These are phyloP conservation scores for Nudaria mundana DNA, from an alignment of 2,888 invertebrate species.

Conservation along the genomic window DNA sequence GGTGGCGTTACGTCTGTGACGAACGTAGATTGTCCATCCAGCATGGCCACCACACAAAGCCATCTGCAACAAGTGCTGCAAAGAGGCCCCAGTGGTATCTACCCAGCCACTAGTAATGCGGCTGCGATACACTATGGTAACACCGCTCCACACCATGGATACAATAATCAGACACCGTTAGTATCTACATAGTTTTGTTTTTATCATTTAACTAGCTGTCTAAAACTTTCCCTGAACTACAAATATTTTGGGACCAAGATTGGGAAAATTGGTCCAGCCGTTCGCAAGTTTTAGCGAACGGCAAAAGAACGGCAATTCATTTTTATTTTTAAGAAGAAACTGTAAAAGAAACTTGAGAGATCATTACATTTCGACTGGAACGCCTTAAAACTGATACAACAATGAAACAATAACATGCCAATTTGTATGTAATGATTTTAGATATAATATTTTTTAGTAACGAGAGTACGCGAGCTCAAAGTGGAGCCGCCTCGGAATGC, in stretches of 20 bases:
- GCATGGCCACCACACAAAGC: constrained; percentile 41
- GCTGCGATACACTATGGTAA: constrained; percentile 54
- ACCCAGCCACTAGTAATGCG: constrained; percentile 45
- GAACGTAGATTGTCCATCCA: constrained; percentile 26
- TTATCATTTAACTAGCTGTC: too few species aligned
- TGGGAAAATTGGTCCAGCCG: too few species aligned
- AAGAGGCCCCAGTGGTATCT: constrained; percentile 51
- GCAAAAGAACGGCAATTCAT: too few species aligned
- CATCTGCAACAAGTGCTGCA: constrained; percentile 77
- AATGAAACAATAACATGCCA: too few species aligned
- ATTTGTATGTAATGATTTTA: too few species aligned
- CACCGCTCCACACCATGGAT: constrained; percentile 47
- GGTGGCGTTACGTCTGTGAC: constrained; percentile 16
- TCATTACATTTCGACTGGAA: too few species aligned
- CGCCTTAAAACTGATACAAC: too few species aligned
- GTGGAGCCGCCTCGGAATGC: constrained; percentile 61
- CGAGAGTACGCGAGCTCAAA: constrained; percentile 43
- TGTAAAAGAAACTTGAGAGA: too few species aligned
- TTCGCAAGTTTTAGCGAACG: too few species aligned
- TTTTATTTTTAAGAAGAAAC: too few species aligned
- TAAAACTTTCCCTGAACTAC: too few species aligned
- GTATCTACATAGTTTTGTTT: constrained; percentile 15
- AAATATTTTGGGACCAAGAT: too few species aligned
- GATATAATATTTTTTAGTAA: constrained; percentile 49
- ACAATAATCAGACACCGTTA: constrained; percentile 51